A percentile compares a stretch with the other conserved stretches of the same genome.
phyloP scores from a whole-genome alignment of 2,797 vertebrate species.

The Dendrocincla fuliginosa region DNA sequence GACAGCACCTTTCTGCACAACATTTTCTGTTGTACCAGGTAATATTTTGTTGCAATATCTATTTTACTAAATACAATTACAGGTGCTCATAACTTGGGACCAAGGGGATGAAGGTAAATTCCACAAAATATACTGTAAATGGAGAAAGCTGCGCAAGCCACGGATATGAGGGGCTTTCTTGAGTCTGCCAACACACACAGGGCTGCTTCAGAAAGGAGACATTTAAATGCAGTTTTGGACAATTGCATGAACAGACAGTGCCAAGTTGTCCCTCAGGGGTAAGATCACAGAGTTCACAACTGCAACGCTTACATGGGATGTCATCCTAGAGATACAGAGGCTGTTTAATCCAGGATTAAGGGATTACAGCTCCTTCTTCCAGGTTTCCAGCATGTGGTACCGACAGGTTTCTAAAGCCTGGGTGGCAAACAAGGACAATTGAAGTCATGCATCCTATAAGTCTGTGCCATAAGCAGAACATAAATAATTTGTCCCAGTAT shows the following conservation, averaged over 20 bases:
- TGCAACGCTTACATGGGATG: neutral
- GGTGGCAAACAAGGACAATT: neutral
- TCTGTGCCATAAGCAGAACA: neutral
- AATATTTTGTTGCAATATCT: neutral
- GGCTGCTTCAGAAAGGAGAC: neutral
- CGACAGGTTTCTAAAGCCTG: neutral
- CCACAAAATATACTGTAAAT: neutral
- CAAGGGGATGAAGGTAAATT: neutral
- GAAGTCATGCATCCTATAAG: neutral
- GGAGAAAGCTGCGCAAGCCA: neutral
- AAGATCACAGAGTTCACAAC: neutral
- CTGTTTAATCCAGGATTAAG: constrained; percentile 41
- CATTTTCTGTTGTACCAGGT: neutral
- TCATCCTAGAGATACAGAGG: neutral
- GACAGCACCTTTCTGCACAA: neutral
- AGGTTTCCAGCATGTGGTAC: neutral
- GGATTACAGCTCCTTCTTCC: neutral
- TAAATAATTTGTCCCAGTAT: neutral
- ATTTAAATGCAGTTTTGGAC: neutral
- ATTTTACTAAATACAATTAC: neutral
- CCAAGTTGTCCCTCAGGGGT: neutral
- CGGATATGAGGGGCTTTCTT: neutral
- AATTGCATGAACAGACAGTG: neutral
- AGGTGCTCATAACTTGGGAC: neutral
- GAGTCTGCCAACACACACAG: neutral